Conservation (phyloP, 2,113 vertebrate species). For the Romanogobio albipinnatus region DNA sequence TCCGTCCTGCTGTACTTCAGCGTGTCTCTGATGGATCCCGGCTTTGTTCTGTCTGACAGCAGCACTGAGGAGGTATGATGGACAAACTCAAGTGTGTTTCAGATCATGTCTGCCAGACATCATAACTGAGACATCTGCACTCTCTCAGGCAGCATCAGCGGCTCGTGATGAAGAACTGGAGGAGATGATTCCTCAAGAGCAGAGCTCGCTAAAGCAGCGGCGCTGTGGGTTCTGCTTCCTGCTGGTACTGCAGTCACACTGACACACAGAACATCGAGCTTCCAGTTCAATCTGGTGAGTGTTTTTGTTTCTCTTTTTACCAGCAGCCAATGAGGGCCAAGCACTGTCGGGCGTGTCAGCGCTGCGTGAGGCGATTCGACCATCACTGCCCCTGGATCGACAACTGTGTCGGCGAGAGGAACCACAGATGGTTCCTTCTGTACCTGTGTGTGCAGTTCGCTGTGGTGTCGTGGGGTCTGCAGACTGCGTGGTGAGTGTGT, state of each 20-base stretch:
- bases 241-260: constrained; percentile 74
- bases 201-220: constrained; percentile 67
- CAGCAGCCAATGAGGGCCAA: constrained; percentile 93
- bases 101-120: not conserved
- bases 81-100: no score
- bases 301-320: not conserved
- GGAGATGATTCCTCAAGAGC: constrained; percentile 66
- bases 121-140: not conserved
- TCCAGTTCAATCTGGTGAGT: no score
- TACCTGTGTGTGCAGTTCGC: constrained; percentile 87
- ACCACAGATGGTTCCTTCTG: constrained; percentile 87
- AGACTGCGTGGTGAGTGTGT: constrained; percentile 83
- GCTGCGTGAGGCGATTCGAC: constrained; percentile 88
- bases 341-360: constrained; percentile 86
- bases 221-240: constrained; percentile 89
- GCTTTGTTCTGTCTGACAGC: constrained; percentile 81
- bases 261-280: no score
- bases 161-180: constrained; percentile 72
- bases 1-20: constrained; percentile 87
- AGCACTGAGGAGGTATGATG: constrained; percentile 57
- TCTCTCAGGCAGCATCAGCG: constrained; percentile 46
- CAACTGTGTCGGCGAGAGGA: constrained; percentile 93
- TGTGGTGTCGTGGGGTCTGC: constrained; percentile 84
- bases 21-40: constrained; percentile 94
- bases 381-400: constrained; percentile 97